phyloP scores from a whole-genome alignment of 2,797 vertebrate genomes.

The Salmo trutta region DNA sequence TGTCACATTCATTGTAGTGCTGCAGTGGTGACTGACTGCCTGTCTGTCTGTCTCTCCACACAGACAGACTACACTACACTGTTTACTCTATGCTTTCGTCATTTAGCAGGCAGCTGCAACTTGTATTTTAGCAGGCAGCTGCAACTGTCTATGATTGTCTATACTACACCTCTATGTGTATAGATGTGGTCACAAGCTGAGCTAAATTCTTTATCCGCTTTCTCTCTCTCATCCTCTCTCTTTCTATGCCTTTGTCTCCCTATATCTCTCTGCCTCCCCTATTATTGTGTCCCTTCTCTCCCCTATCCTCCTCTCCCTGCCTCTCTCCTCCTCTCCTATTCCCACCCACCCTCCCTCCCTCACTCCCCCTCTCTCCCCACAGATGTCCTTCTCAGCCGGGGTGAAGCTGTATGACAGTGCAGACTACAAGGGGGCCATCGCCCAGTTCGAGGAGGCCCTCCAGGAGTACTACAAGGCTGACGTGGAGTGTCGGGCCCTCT shows the following conservation, averaged over 20 bases:
- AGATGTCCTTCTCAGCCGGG: constrained; percentile 85
- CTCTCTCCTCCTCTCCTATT: not conserved
- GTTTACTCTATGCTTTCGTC: not conserved
- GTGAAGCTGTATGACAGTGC: constrained; percentile 84
- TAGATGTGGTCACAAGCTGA: not conserved
- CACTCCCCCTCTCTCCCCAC: constrained; percentile 32
- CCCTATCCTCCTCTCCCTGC: not conserved
- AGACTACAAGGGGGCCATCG: constrained; percentile 77
- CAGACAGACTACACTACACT: not conserved
- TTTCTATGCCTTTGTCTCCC: not conserved
- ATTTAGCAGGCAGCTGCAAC: not conserved
- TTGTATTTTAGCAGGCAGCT: no score
- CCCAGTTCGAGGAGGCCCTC: constrained; percentile 85
- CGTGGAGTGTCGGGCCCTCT: constrained; percentile 85
- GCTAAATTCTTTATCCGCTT: no score
- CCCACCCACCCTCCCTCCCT: not conserved
- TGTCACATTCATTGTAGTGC: not conserved
- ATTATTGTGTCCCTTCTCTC: not conserved
- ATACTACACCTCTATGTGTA: not conserved
- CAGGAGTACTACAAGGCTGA: constrained; percentile 86
- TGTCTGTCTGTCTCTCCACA: not conserved
- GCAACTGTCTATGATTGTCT: not conserved
- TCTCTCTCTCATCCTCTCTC: no score
- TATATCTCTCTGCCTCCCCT: no score
- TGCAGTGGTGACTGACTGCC: not conserved